phyloP scores from a whole-genome alignment of 1,140 invertebrate species.

The Leptoteleia sp. region DNA sequence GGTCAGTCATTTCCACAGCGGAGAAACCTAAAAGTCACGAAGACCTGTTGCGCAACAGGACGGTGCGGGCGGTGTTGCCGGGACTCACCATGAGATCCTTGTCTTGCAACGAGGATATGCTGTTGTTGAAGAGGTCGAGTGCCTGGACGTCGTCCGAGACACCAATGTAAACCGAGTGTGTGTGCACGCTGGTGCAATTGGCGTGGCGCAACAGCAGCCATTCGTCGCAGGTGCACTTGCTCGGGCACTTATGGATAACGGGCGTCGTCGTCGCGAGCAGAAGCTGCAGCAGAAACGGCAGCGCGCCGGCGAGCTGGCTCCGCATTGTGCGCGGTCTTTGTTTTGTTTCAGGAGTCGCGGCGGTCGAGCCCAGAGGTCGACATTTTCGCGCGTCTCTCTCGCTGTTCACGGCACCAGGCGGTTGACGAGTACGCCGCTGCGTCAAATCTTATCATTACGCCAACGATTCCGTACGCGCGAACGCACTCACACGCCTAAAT shows the following conservation, averaged over 20 bases:
- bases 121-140: conserved; percentile 76
- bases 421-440: conserved; percentile 22
- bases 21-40: too few relatives aligned
- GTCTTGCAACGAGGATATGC: conserved; percentile 69
- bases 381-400: conserved; percentile 8
- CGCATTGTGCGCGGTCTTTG: neutral
- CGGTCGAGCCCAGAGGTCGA: conserved; percentile 5
- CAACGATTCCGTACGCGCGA: neutral
- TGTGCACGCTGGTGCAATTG: conserved; percentile 71
- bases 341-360: conserved; percentile 17
- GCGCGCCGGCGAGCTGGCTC: neutral
- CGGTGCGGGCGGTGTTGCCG: neutral
- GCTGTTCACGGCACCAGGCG: conserved; percentile 15
- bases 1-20: too few relatives aligned
- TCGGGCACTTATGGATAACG: conserved; percentile 31
- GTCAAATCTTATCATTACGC: conserved; percentile 36
- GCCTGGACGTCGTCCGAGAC: conserved; percentile 70
- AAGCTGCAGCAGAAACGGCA: conserved; percentile 28
- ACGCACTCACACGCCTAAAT: too few relatives aligned
- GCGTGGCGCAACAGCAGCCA: conserved; percentile 69
- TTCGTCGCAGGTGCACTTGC: conserved; percentile 54
- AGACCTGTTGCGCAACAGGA: conserved; percentile 21
- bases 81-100: conserved; percentile 70
- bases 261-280: neutral
- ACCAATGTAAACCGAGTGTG: conserved; percentile 73